phyloP scores from a whole-genome alignment of 1,140 invertebrate genomes.

The Pogonomyrmex californicus region DNA sequence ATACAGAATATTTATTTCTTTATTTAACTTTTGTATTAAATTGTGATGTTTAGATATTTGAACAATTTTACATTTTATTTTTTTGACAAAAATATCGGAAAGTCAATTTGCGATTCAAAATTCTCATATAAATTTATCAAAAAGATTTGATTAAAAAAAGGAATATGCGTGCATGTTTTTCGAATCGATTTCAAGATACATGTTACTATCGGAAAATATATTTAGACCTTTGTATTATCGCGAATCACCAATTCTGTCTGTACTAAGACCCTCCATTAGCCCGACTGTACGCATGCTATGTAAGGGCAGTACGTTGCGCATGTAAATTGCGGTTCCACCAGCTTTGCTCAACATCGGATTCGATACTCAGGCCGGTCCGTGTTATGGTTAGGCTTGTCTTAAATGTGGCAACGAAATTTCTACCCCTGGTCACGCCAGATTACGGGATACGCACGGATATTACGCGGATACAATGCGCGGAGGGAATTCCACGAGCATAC shows the following conservation, averaged over 20 bases:
- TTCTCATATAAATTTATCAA: neutral
- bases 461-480: slow-evolving; percentile 18
- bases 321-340: slow-evolving; percentile 59
- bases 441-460: slow-evolving; percentile 24
- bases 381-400: slow-evolving; percentile 52
- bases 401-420: slow-evolving; percentile 59
- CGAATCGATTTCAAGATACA: neutral
- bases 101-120: neutral
- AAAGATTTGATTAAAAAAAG: slow-evolving; percentile 8
- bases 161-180: neutral
- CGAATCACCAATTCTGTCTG: slow-evolving; percentile 43
- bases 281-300: slow-evolving; percentile 33
- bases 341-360: slow-evolving; percentile 61
- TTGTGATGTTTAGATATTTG: neutral
- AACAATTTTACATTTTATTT: neutral
- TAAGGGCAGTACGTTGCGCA: slow-evolving; percentile 38
- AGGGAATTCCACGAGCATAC: neutral
- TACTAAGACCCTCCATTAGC: slow-evolving; percentile 40
- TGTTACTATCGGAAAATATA: neutral
- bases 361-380: slow-evolving; percentile 35
- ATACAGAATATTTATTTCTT: neutral
- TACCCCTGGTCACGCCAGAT: slow-evolving; percentile 47
- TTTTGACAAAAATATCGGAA: neutral
- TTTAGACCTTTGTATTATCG: slow-evolving; percentile 32
- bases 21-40: neutral